phyloP scores from a whole-genome alignment of 2,113 vertebrate species.

The Neofelis nebulosa region DNA sequence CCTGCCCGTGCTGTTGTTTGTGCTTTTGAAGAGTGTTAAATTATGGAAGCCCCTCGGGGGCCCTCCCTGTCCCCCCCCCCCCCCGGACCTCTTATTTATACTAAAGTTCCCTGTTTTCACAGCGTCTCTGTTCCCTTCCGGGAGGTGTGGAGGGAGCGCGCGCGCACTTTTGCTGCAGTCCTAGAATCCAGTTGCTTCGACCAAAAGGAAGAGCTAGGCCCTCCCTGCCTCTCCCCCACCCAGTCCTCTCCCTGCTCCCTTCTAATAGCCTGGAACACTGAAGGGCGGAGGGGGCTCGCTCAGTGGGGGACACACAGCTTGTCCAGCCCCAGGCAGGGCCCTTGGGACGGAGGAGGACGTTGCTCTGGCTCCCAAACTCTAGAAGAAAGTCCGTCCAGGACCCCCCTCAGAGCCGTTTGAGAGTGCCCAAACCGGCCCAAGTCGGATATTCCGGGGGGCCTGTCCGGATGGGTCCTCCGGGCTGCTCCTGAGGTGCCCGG shows the following conservation, averaged over 20 bases:
- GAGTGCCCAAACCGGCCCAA: background rate
- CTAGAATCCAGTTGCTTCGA: background rate
- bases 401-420: background rate
- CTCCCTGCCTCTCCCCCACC: too few species aligned
- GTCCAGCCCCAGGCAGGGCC: background rate
- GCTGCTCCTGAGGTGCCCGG: background rate
- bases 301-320: rapidly evolving
- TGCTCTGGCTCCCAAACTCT: background rate
- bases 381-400: background rate
- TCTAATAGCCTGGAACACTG: background rate
- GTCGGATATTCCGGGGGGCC: too few species aligned
- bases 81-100: conserved; percentile 80
- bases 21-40: conserved; percentile 78
- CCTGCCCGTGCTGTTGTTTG: conserved; percentile 50
- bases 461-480: background rate
- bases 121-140: background rate
- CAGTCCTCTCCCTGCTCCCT: rapidly evolving
- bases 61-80: background rate
- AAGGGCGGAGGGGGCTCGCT: rapidly evolving
- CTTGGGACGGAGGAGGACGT: background rate
- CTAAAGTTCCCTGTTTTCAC: conserved; percentile 80
- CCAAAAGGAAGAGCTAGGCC: background rate
- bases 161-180: background rate
- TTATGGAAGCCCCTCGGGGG: conserved; percentile 74
- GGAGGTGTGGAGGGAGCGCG: background rate